Conservation (phyloP, 1,140 invertebrate species). For the Drosophila parabipectinata region DNA sequence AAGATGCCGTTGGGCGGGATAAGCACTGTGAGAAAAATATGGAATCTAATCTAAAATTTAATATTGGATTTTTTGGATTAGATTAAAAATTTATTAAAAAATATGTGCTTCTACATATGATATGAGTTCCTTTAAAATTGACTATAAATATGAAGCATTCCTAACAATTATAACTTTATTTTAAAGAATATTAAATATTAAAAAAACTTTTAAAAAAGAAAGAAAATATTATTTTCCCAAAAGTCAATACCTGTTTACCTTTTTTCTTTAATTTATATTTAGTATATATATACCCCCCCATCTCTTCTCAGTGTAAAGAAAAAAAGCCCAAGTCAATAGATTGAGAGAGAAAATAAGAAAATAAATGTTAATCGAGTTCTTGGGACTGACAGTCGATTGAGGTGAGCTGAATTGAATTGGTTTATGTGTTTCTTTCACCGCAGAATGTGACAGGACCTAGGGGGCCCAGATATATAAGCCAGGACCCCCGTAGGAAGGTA, state of each 20-base stretch:
- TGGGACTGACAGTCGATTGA: conserved; percentile 40
- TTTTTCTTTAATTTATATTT: neutral
- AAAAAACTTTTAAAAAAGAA: neutral
- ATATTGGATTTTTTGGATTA: no score
- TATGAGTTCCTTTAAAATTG: no score
- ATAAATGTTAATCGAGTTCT: conserved; percentile 50
- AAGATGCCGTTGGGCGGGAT: neutral
- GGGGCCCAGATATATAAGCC: neutral
- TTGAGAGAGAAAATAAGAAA: conserved; percentile 6
- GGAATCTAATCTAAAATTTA: no score
- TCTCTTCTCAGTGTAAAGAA: neutral
- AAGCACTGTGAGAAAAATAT: neutral
- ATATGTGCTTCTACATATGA: no score
- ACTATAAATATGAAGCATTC: no score
- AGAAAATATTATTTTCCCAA: no score
- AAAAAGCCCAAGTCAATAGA: neutral
- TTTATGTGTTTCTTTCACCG: conserved; percentile 14
- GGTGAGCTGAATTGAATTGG: conserved; percentile 32
- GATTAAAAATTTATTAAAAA: no score
- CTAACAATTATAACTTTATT: no score
- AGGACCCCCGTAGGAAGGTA: neutral
- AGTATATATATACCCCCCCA: neutral
- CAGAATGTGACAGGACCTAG: neutral
- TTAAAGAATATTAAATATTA: neutral
- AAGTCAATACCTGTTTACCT: no score